phyloP scores from a whole-genome alignment of 1,140 invertebrate genomes.

The Babylonia areolata region DNA sequence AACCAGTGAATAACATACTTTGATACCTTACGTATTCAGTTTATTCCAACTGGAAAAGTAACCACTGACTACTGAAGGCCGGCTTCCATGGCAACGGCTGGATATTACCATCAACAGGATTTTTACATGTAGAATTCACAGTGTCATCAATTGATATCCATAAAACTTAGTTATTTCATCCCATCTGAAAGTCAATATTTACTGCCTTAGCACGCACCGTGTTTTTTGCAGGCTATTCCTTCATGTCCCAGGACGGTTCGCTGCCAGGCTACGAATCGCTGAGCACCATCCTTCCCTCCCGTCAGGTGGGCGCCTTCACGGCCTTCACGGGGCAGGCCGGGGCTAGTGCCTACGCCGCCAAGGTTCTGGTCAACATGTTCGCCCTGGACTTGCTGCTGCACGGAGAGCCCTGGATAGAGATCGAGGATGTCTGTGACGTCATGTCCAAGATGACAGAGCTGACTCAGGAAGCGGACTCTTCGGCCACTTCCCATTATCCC shows the following conservation, averaged over 20 bases:
- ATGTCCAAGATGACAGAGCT: conserved; percentile 40
- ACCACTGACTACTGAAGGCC: too few species aligned
- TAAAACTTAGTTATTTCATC: neutral
- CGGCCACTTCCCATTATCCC: neutral
- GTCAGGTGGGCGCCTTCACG: conserved; percentile 45
- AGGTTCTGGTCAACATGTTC: conserved; percentile 42
- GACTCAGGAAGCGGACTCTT: neutral
- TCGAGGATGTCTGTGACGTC: conserved; percentile 30
- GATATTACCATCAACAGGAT: too few species aligned
- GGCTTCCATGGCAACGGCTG: too few species aligned
- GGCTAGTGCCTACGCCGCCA: conserved; percentile 34
- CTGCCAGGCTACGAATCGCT: conserved; percentile 49
- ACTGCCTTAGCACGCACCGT: neutral
- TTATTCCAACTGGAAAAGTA: too few species aligned
- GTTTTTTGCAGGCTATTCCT: conserved; percentile 33
- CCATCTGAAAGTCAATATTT: neutral
- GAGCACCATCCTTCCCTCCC: conserved; percentile 41
- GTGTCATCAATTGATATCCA: too few species aligned
- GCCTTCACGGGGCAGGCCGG: conserved; percentile 44
- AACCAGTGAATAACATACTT: too few species aligned
- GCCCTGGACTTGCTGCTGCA: conserved; percentile 44
- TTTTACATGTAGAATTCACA: too few species aligned
- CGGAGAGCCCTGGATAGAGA: conserved; percentile 23
- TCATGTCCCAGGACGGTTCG: conserved; percentile 47
- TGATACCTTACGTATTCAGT: too few species aligned